Conservation (phyloP, 2,888 invertebrate genomes). For the Hymenopus coronatus region DNA sequence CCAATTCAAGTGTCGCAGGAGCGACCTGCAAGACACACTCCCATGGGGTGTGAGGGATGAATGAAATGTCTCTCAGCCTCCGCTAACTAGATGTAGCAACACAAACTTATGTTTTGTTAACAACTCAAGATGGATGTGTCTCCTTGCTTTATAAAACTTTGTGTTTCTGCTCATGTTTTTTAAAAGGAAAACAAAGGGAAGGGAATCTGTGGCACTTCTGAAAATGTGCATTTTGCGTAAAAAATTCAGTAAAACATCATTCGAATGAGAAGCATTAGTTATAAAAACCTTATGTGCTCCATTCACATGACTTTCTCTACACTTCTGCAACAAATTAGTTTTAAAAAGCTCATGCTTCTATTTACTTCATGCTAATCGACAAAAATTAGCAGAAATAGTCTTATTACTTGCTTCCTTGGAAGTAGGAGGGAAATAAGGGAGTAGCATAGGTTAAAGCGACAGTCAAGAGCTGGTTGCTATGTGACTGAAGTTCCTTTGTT, state of each 20-base stretch:
- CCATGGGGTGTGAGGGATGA: not conserved
- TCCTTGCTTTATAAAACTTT: not conserved
- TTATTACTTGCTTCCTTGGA: too few species aligned
- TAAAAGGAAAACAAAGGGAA: not conserved
- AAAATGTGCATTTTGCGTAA: not conserved
- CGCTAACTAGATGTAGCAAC: not conserved
- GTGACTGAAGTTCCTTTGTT: too few species aligned
- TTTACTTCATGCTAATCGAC: too few species aligned
- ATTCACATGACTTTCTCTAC: too few species aligned
- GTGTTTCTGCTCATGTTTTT: not conserved
- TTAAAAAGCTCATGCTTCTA: too few species aligned
- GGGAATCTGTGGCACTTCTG: not conserved
- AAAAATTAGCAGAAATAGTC: too few species aligned
- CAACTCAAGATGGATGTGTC: conserved; percentile 5
- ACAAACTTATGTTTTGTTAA: not conserved
- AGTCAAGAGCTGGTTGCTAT: too few species aligned
- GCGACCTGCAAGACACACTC: conserved; percentile 9
- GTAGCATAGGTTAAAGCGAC: too few species aligned
- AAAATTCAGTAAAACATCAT: not conserved
- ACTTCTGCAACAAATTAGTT: too few species aligned
- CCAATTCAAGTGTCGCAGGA: conserved; percentile 18
- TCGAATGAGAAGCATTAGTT: too few species aligned
- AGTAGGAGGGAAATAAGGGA: too few species aligned
- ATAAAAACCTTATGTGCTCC: too few species aligned
- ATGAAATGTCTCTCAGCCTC: not conserved